Evolutionary conservation across 1,140 invertebrate genomes (phyloP).

Genomic region (Anthonomus grandis): DNA sequence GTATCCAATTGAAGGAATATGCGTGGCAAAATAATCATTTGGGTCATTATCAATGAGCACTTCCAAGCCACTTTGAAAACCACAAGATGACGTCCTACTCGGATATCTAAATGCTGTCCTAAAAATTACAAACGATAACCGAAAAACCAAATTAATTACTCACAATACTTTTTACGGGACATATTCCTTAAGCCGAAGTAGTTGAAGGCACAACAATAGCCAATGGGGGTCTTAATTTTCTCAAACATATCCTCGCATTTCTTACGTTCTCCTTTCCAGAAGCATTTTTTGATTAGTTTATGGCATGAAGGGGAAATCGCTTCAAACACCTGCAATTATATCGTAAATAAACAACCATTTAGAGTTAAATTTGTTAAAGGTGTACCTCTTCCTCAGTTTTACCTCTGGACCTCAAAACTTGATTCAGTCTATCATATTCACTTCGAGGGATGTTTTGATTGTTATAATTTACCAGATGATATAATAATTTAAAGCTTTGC

Average conservation of each 20-base stretch:
- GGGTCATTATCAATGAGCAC: constrained; percentile 52
- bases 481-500: neutral
- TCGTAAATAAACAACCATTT: neutral
- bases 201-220: constrained; percentile 64
- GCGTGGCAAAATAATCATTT: constrained; percentile 39
- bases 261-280: constrained; percentile 60
- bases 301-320: constrained; percentile 53
- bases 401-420: neutral
- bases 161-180: too few species aligned
- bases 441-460: neutral
- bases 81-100: constrained; percentile 55
- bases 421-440: neutral
- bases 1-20: constrained; percentile 40
- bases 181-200: too few species aligned
- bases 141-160: neutral
- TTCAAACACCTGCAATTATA: constrained; percentile 8
- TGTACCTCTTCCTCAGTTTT: neutral
- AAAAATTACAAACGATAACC: neutral
- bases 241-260: constrained; percentile 60
- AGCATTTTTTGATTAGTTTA: constrained; percentile 56
- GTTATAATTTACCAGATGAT: neutral
- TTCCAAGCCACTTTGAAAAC: constrained; percentile 60
- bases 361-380: neutral
- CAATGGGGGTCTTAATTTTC: constrained; percentile 53
- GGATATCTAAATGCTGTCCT: constrained; percentile 18